Evolutionary conservation across 1,140 invertebrate genomes (phyloP).

Genomic region (Eubasilissa regina): DNA sequence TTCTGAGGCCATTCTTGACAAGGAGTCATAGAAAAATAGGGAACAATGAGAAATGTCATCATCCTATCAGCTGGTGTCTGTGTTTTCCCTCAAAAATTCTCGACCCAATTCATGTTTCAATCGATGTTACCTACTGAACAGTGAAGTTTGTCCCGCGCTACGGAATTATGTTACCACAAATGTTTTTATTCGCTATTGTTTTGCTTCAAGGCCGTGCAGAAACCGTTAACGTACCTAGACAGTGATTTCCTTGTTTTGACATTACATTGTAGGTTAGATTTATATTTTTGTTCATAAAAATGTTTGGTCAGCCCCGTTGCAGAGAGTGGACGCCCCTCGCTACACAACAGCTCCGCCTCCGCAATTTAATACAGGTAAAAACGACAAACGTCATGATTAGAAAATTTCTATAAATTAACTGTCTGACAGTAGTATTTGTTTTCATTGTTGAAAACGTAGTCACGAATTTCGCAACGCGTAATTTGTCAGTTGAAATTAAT

Average conservation of each 20-base stretch:
- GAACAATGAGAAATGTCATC: conserved; percentile 54
- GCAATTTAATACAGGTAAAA: conserved; percentile 81
- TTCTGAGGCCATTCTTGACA: too few species aligned
- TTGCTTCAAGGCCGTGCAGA: background rate
- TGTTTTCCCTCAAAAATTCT: conserved; percentile 27
- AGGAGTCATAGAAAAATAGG: background rate
- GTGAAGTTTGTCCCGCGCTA: background rate
- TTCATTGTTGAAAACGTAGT: conserved; percentile 4
- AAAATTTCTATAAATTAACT: conserved; percentile 49
- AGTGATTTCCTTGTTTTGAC: conserved; percentile 27
- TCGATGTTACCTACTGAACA: background rate
- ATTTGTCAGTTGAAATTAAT: too few species aligned
- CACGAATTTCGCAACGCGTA: too few species aligned
- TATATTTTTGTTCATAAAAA: conserved; percentile 52
- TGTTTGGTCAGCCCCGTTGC: conserved; percentile 76
- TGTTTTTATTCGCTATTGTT: background rate
- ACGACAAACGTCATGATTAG: background rate
- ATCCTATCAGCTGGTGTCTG: conserved; percentile 44
- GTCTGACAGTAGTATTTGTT: conserved; percentile 26
- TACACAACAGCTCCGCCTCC: conserved; percentile 79
- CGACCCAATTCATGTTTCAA: conserved; percentile 35
- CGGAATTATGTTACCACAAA: background rate
- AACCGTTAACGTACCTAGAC: background rate
- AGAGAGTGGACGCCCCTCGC: conserved; percentile 78
- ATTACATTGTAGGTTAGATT: conserved; percentile 49